phyloP scores from a whole-genome alignment of 2,888 invertebrate genomes.

The Pristionchus fissidentatus region DNA sequence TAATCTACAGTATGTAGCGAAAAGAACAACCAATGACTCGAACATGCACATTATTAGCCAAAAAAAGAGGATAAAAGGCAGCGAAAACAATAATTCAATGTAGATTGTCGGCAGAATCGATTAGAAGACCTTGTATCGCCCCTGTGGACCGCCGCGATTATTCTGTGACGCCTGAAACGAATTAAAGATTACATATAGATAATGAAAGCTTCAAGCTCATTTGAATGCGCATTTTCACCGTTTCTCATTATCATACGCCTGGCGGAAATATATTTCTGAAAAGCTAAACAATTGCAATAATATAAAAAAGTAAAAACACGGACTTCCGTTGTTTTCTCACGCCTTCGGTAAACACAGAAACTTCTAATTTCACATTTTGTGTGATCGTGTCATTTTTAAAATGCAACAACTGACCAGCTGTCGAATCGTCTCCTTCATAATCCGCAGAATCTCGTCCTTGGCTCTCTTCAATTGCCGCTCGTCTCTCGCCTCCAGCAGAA shows the following conservation, averaged over 20 bases:
- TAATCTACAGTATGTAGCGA: no score
- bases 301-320: background rate
- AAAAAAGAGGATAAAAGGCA: no score
- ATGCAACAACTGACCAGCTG: conserved; percentile 81
- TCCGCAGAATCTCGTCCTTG: conserved; percentile 94
- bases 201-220: background rate
- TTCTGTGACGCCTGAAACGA: conserved; percentile 24
- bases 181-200: background rate
- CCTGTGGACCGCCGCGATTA: conserved; percentile 45
- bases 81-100: no score
- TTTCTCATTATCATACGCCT: background rate
- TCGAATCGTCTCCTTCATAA: conserved; percentile 97
- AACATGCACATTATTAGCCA: no score
- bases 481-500: conserved; percentile 98
- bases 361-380: background rate
- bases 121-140: conserved; percentile 47
- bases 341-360: background rate
- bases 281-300: background rate
- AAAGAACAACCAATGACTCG: no score
- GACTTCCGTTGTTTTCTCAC: background rate
- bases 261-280: background rate
- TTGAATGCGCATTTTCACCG: background rate
- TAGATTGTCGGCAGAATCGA: no score
- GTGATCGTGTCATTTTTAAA: background rate
- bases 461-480: conserved; percentile 96